Base-by-base conservation (phyloP, 1,140 invertebrate genomes). In the Drosophila funebris region DNA sequence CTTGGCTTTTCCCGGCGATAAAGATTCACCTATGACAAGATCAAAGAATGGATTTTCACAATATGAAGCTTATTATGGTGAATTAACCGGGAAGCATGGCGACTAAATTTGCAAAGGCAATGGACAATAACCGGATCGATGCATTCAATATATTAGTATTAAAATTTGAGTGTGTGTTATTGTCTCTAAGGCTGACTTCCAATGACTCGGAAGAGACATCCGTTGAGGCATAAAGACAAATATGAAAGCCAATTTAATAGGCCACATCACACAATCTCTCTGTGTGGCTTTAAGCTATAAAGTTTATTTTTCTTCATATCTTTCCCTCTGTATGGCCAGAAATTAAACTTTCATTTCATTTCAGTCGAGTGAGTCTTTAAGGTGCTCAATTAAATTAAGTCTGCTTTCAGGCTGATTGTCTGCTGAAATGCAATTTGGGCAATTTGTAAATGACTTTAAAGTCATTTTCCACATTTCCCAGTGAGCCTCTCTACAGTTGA, bases 171-270 rank as follows among this genome's bases (percentile, higher is more conserved):
- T 58, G 54, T 8, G 16, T 14, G 6, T 27, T 13, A 43, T 46
- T 70, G 18, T 16, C 24, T 29, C 43, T 48, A 16, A 13, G 43
- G 33, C 16, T 67, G 69, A 53, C 37, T 53, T 75, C 27, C 43
- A 80, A 80, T 80, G 67, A 67, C 24, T 79, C 67, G 66, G 36
- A 58, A 80, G 66, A 76, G 57, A 36, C 46, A 1, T 20, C 27
- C 13, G 29, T 22, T 36, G 8, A 69, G 24, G 44, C 66, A 43
- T 61, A 20, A 44, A 61, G 13, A 33, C 57, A 50, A 69, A 61
- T 48, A 29, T 29, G 20, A 63, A 70, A 53, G 46, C 41, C 54
- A 67, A 67, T 46, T 33, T 14, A 33, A 22, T 11, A 4, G 57
- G 18, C 37, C 52, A 37, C 44, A 44, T 37, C 8, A n/a, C 22